Evolutionary conservation across 2,888 invertebrate species (phyloP).

Genomic region (Cecidostiba fungosa): DNA sequence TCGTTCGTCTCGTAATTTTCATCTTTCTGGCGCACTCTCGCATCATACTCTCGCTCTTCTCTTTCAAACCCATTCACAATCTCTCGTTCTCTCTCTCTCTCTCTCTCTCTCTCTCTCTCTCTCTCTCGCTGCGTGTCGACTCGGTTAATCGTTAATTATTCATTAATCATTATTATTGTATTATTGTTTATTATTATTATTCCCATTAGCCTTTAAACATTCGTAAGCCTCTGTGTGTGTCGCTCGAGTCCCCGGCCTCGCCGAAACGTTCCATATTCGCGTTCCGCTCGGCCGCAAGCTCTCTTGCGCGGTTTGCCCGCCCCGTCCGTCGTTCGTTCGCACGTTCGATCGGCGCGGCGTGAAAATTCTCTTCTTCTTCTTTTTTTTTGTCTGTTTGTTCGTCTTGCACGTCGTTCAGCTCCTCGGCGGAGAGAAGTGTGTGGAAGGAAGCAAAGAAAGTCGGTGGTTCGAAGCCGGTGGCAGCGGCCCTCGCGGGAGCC

Average conservation of each 20-base stretch:
- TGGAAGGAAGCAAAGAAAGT: conserved; percentile 28
- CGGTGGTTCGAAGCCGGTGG: neutral
- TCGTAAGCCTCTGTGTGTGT: conserved; percentile 51
- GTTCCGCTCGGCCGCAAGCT: neutral
- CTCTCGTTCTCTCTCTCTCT: neutral
- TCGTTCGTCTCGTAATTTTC: neutral
- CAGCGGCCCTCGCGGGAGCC: neutral
- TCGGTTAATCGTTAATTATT: conserved; percentile 59
- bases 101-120: conserved; percentile 39
- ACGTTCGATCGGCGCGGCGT: conserved; percentile 7
- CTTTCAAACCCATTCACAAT: neutral
- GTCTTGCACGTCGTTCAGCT: conserved; percentile 17
- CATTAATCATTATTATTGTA: conserved; percentile 64
- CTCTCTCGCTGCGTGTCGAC: conserved; percentile 21
- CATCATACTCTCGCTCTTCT: conserved; percentile 4
- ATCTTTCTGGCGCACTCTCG: conserved; percentile 23
- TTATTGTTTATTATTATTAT: conserved; percentile 65
- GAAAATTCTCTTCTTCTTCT: neutral
- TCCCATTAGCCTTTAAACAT: conserved; percentile 63
- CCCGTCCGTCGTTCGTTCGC: conserved; percentile 19
- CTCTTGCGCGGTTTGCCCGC: neutral
- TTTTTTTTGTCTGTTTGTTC: conserved; percentile 14
- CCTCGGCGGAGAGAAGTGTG: conserved; percentile 15
- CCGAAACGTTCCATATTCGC: conserved; percentile 4
- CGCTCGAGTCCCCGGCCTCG: conserved; percentile 7